Percentiles rank a stretch among this genome's conserved stretches.
Evolutionary conservation across 2,797 vertebrate genomes (phyloP).

Genomic region (Spondyliosoma cantharus): DNA sequence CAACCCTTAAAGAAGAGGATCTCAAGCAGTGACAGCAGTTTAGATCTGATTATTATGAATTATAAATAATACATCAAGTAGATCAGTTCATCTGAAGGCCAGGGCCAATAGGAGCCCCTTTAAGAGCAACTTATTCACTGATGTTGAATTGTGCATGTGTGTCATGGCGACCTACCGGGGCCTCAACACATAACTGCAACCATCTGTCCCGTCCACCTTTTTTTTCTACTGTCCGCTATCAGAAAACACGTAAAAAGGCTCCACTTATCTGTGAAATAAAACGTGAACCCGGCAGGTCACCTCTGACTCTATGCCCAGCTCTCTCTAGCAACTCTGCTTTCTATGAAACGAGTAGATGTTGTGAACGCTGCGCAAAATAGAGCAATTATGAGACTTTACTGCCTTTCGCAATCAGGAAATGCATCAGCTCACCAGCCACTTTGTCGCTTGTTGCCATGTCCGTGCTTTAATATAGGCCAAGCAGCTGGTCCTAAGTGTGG

Average conservation of each 20-base stretch:
- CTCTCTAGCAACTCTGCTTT: neutral
- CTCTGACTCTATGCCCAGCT: neutral
- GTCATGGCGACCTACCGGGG: too few species aligned
- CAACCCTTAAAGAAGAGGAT: neutral
- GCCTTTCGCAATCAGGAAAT: slow-evolving; percentile 34
- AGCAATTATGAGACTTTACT: slow-evolving; percentile 33
- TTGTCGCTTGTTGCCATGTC: slow-evolving; percentile 33
- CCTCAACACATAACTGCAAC: too few species aligned
- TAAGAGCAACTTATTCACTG: too few species aligned
- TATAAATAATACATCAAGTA: too few species aligned
- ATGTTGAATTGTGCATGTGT: too few species aligned
- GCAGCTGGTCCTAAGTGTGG: slow-evolving; percentile 21
- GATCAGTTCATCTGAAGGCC: too few species aligned
- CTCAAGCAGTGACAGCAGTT: neutral
- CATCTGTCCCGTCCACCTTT: too few species aligned
- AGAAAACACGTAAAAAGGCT: too few species aligned
- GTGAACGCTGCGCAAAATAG: neutral
- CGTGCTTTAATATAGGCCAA: neutral
- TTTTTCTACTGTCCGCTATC: too few species aligned
- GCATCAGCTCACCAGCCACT: slow-evolving; percentile 8
- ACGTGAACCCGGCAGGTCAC: neutral
- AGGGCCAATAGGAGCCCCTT: too few species aligned
- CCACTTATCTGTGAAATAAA: neutral
- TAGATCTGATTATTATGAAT: neutral
- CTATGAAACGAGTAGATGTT: slow-evolving; percentile 2